Evolutionary conservation across 2,797 vertebrate genomes (phyloP).

Genomic region (Ispidina lecontei): DNA sequence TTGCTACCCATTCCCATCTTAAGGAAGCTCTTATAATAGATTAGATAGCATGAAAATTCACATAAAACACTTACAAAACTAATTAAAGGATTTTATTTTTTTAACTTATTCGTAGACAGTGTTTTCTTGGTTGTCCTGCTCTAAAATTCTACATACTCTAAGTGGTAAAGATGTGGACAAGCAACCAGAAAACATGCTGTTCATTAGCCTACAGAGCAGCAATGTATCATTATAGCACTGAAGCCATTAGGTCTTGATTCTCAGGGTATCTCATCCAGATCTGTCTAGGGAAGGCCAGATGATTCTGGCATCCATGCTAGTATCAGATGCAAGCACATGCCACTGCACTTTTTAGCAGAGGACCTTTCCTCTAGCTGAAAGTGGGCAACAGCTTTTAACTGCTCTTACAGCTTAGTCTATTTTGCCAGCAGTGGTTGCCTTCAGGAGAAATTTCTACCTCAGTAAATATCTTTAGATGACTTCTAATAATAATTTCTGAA

Average conservation of each 20-base stretch:
- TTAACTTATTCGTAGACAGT: background rate
- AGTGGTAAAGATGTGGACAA: background rate
- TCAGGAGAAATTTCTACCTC: background rate
- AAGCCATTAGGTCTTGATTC: background rate
- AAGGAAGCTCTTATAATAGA: background rate
- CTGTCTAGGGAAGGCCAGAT: background rate
- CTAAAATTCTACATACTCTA: background rate
- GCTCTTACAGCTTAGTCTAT: background rate
- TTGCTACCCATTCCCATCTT: background rate
- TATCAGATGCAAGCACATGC: background rate
- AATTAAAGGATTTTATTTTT: background rate
- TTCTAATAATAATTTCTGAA: background rate
- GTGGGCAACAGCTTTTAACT: background rate
- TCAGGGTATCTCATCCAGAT: fast-evolving
- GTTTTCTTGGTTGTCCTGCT: background rate
- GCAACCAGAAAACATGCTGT: background rate
- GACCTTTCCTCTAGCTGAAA: background rate
- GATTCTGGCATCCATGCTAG: too few species aligned
- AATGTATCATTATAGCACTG: fast-evolving
- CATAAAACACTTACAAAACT: background rate
- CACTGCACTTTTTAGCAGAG: background rate
- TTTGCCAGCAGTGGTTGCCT: background rate
- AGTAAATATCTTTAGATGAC: background rate
- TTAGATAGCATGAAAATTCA: background rate
- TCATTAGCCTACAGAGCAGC: background rate